Evolutionary conservation across 2,113 vertebrate genomes (phyloP).

Genomic region (Calonectris borealis): DNA sequence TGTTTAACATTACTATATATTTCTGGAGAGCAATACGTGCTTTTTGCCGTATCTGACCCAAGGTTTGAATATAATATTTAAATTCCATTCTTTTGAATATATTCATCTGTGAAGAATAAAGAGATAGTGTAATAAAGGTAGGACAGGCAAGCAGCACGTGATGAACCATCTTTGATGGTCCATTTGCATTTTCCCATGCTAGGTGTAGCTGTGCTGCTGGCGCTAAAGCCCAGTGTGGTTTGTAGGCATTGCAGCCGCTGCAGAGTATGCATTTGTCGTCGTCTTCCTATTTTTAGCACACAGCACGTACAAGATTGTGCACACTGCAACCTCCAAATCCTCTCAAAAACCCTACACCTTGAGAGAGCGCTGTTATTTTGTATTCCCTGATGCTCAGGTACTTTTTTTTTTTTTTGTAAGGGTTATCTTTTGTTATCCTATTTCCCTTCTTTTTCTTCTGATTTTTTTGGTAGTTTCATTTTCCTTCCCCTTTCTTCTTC

Average conservation of each 20-base stretch:
- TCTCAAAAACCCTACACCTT: background rate
- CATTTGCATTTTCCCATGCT: background rate
- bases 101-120: background rate
- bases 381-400: background rate
- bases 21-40: background rate
- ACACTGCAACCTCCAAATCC: background rate
- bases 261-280: background rate
- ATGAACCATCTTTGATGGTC: background rate
- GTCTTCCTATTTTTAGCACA: background rate
- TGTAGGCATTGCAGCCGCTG: background rate
- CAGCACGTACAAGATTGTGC: background rate
- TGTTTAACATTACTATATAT: background rate
- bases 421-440: background rate
- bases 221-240: background rate
- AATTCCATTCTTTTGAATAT: background rate
- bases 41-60: background rate
- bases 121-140: background rate
- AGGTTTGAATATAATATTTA: background rate
- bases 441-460: background rate
- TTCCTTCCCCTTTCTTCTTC: background rate
- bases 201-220: background rate
- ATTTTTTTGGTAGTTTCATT: background rate
- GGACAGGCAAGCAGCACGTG: background rate
- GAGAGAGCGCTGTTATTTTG: background rate
- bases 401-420: background rate